phyloP scores from a whole-genome alignment of 2,113 vertebrate genomes.

The Hippopotamus amphibius region DNA sequence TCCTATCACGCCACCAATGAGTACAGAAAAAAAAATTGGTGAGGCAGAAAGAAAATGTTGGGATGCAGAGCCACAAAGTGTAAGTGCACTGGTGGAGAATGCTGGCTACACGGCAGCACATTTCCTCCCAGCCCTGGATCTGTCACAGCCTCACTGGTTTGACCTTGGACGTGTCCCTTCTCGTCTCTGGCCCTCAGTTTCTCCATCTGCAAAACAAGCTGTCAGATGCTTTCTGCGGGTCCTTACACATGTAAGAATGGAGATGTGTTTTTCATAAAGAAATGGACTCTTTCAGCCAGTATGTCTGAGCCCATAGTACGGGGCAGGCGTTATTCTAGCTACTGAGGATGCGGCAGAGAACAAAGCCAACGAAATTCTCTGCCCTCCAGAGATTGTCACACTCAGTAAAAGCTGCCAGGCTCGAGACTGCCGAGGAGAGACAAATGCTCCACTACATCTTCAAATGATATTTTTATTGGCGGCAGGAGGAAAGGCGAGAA shows the following conservation, averaged over 20 bases:
- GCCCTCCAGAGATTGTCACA: neutral
- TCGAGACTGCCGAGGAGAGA: neutral
- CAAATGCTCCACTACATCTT: neutral
- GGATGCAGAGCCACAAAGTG: rapidly evolving
- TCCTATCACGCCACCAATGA: too few species aligned
- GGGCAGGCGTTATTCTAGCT: neutral
- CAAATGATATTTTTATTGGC: constrained; percentile 52
- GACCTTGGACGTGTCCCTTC: neutral
- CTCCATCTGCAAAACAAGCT: neutral
- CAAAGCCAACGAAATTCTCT: neutral
- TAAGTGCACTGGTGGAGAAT: neutral
- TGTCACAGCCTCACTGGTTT: rapidly evolving
- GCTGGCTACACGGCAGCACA: too few species aligned
- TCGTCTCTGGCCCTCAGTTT: neutral
- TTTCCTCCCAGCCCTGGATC: neutral
- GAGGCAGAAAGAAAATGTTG: neutral
- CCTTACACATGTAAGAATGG: too few species aligned
- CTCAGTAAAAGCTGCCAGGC: neutral
- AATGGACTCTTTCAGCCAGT: neutral
- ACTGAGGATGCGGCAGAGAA: neutral
- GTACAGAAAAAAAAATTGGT: neutral
- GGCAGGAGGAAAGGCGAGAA: constrained; percentile 53
- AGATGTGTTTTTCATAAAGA: neutral
- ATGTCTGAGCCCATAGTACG: neutral
- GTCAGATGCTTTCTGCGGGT: neutral